These are phyloP conservation scores for Ctenomys sociabilis DNA, from an alignment of 2,113 vertebrate species.

Conservation along the genomic window DNA sequence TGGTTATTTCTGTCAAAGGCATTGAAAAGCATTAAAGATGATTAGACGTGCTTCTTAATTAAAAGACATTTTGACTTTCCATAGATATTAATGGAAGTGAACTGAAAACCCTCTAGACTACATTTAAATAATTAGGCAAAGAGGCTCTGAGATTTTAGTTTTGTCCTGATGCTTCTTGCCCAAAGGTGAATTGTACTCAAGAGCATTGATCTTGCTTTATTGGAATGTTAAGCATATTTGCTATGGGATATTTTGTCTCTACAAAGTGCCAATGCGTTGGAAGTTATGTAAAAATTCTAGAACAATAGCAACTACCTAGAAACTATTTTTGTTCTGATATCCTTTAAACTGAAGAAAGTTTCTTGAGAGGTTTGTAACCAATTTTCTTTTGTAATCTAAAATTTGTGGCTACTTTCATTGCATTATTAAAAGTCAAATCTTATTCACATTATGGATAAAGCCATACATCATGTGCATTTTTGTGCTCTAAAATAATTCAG, in stretches of 20 bases:
- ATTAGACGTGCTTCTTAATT: conserved; percentile 69
- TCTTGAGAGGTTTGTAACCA: conserved; percentile 19
- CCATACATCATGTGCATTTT: background rate
- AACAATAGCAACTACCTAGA: background rate
- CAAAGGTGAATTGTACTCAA: conserved; percentile 75
- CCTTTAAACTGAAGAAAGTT: conserved; percentile 16
- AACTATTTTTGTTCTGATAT: conserved; percentile 45
- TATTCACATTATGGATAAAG: background rate
- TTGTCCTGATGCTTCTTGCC: conserved; percentile 34
- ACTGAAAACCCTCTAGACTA: conserved; percentile 38
- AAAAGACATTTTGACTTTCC: conserved; percentile 59
- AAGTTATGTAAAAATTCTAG: conserved; percentile 35
- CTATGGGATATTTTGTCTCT: conserved; percentile 36
- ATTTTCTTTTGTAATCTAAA: conserved; percentile 40
- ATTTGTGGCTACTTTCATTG: background rate
- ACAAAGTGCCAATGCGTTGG: conserved; percentile 31
- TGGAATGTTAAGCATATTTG: conserved; percentile 58
- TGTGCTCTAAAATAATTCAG: background rate
- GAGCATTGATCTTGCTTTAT: conserved; percentile 62
- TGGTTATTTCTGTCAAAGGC: conserved; percentile 52
- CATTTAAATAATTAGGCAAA: conserved; percentile 64
- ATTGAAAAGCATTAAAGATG: conserved; percentile 51
- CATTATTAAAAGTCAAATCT: conserved; percentile 2
- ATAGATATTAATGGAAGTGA: conserved; percentile 54
- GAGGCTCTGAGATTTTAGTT: conserved; percentile 58